phyloP scores from a whole-genome alignment of 1,140 invertebrate species.

The Hestina assimilis region DNA sequence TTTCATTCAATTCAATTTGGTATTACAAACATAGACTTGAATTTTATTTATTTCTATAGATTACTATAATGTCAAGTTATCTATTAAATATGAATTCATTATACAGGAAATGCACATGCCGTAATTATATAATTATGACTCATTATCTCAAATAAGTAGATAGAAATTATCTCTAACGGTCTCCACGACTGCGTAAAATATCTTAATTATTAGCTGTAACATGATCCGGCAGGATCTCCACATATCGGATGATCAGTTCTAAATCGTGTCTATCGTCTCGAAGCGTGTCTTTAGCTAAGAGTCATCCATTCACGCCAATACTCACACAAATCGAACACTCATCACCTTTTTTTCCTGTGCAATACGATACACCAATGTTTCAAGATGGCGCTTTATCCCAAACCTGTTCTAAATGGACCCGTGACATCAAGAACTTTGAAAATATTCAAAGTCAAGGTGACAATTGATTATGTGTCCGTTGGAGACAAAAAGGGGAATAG shows the following conservation, averaged over 20 bases:
- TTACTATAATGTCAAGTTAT: too few species aligned
- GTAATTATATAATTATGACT: neutral
- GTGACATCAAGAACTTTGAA: slow-evolving; percentile 52
- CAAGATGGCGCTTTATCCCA: slow-evolving; percentile 57
- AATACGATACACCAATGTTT: slow-evolving; percentile 72
- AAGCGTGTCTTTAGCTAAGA: slow-evolving; percentile 37
- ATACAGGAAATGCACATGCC: neutral
- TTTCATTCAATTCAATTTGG: too few species aligned
- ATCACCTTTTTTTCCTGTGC: slow-evolving; percentile 74
- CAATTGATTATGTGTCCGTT: slow-evolving; percentile 69
- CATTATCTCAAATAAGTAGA: slow-evolving; percentile 22
- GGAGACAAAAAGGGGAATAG: slow-evolving; percentile 72
- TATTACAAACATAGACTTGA: too few species aligned
- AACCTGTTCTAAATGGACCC: slow-evolving; percentile 66
- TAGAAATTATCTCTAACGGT: slow-evolving; percentile 16
- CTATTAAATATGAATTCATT: neutral
- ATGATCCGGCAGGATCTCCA: slow-evolving; percentile 38
- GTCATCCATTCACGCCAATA: slow-evolving; percentile 62
- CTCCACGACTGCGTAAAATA: slow-evolving; percentile 36
- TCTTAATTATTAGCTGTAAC: slow-evolving; percentile 59
- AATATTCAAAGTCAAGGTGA: slow-evolving; percentile 65
- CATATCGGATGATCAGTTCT: slow-evolving; percentile 45
- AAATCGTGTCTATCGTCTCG: slow-evolving; percentile 54
- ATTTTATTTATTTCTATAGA: too few species aligned
- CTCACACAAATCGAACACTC: slow-evolving; percentile 53